Evolutionary conservation across 2,888 invertebrate species (phyloP), one percentile per base, ranked within the genome.

Genomic region (Mythimna vitellina): DNA sequence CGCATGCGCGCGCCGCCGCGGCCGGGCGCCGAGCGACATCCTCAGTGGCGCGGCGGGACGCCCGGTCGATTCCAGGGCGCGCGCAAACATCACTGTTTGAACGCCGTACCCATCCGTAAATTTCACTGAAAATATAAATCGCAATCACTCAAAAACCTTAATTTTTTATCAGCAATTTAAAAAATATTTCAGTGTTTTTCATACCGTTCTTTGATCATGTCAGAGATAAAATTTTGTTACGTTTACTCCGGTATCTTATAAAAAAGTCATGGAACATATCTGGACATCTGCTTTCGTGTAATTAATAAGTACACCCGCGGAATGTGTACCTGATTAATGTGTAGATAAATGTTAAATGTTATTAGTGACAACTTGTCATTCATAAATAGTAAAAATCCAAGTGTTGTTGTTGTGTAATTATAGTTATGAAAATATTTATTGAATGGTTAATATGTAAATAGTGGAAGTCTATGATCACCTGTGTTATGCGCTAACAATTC

Each of bases 31-130:
- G 89, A 87, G 89, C 88, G 85, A 90, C 90, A 90, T 85, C 92
- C 92, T 95, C 95, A 96, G 96, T 96, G 95, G 93, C 93, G 94
- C 95, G 94, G 92, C 94, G 94, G 93, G 92, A 93, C 91, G 93
- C 94, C 92, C 92, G 96, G 95, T 95, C 96, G 96, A 95, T 95
- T 93, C 93, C 92, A 92, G 92, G 92, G 92, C 89, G 92, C 93
- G 92, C 92, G 91, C 89, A 86, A 91, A 89, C 84, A 86, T 77
- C 73, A 83, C 60, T 84, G 83, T 87, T 86, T 84, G 78, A 82
- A 86, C 89, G 89, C 87, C 89, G 87, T 90, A 89, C 88, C 46
- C 84, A 89, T 88, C 91, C 90, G 90, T 90, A 89, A 91, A 88
- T 86, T 86, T 77, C 81, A 86, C 82, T 83, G 87, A 88, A 87